Evolutionary conservation across 2,888 invertebrate genomes (phyloP).

Genomic region (Malthinus flaveolus): DNA sequence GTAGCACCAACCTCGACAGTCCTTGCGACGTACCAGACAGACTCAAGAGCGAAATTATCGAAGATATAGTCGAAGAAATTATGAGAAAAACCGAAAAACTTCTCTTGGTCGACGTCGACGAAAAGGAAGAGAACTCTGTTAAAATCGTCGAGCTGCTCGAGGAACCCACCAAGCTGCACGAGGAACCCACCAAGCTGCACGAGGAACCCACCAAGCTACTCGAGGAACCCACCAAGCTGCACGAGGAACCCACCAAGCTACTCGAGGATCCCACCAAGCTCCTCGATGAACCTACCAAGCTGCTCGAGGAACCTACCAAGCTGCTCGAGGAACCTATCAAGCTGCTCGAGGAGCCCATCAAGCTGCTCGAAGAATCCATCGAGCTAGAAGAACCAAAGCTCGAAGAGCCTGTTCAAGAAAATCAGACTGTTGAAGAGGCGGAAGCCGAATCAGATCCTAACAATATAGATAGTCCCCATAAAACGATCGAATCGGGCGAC

Average conservation of each 20-base stretch:
- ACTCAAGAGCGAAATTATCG: constrained; percentile 28
- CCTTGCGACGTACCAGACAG: constrained; percentile 40
- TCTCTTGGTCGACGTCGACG: neutral
- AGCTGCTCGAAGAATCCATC: too few species aligned
- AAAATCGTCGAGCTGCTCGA: neutral
- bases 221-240: neutral
- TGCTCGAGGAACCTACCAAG: too few species aligned
- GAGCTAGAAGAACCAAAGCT: constrained; percentile 44
- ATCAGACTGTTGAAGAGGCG: constrained; percentile 50
- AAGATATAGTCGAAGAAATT: constrained; percentile 39
- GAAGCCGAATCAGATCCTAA: constrained; percentile 42
- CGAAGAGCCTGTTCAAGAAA: too few species aligned
- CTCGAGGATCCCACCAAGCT: neutral
- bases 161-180: neutral
- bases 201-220: neutral
- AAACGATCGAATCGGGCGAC: constrained; percentile 32
- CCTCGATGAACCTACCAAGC: constrained; percentile 52
- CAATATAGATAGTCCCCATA: constrained; percentile 28
- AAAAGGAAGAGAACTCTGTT: neutral
- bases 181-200: neutral
- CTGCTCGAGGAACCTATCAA: too few species aligned
- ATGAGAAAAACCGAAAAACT: constrained; percentile 38
- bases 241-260: neutral
- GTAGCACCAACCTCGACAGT: constrained; percentile 50
- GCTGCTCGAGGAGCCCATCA: too few species aligned